These are phyloP conservation scores for Bombus fervidus DNA, from an alignment of 1,140 invertebrate genomes.

Conservation along the genomic window DNA sequence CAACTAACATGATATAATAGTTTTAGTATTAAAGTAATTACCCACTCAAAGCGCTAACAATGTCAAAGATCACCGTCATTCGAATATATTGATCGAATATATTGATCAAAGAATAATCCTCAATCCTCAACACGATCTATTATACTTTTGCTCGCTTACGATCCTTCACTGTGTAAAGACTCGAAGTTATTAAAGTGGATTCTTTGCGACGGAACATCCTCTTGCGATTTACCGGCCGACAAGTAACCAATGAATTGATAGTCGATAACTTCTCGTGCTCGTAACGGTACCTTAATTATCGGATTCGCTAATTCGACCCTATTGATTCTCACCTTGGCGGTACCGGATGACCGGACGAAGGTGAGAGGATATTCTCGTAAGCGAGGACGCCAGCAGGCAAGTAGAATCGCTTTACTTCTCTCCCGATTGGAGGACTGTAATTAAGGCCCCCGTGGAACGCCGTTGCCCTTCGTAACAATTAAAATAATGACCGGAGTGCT, in stretches of 20 bases:
- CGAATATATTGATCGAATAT: background rate
- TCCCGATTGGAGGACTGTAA: slow-evolving; percentile 65
- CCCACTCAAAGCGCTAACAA: background rate
- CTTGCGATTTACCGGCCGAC: background rate
- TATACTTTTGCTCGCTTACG: background rate
- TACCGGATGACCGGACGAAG: slow-evolving; percentile 22
- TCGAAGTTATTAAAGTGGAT: background rate
- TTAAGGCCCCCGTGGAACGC: slow-evolving; percentile 68
- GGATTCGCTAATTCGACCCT: slow-evolving; percentile 44
- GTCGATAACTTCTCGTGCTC: slow-evolving; percentile 1
- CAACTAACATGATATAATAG: background rate
- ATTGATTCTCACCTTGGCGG: slow-evolving; percentile 62
- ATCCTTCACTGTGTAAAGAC: background rate
- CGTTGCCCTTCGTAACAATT: slow-evolving; percentile 73
- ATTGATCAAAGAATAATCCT: background rate
- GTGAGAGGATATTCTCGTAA: slow-evolving; percentile 55
- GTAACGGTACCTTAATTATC: slow-evolving; percentile 56
- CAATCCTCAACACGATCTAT: background rate
- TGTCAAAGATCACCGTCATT: background rate
- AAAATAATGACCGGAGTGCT: slow-evolving; percentile 75
- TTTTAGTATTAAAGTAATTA: background rate
- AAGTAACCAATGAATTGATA: slow-evolving; percentile 2
- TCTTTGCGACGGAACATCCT: background rate
- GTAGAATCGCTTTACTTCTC: slow-evolving; percentile 68
- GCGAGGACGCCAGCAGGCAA: slow-evolving; percentile 63